Conservation (phyloP, 2,888 invertebrate species). For the Coecobrya sp. region DNA sequence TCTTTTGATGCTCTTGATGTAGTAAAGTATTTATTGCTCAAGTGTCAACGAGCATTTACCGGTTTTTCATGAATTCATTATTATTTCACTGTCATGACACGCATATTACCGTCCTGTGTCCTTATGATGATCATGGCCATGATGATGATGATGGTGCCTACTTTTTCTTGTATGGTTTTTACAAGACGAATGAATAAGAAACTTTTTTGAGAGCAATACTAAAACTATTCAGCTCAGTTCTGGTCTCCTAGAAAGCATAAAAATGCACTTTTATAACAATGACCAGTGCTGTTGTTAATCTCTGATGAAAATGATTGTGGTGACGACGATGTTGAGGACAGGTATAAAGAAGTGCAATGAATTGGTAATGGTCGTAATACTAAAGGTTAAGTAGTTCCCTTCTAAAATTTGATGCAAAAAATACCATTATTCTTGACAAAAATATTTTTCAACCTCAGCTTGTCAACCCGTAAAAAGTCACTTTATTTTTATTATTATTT, state of each 20-base stretch:
- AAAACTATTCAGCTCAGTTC: neutral
- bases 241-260: slow-evolving; percentile 56
- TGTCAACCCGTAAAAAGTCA: slow-evolving; percentile 44
- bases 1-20: neutral
- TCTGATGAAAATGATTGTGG: neutral
- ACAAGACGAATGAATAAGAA: neutral
- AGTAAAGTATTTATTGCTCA: slow-evolving; percentile 73
- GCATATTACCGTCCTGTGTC: slow-evolving; percentile 38
- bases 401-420: slow-evolving; percentile 56
- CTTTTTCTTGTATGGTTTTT: neutral
- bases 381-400: slow-evolving; percentile 39
- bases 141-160: neutral
- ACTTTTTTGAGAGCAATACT: neutral
- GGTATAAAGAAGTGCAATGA: neutral
- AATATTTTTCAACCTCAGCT: slow-evolving; percentile 6
- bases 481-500: slow-evolving; percentile 26
- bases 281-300: slow-evolving; percentile 3
- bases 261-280: slow-evolving; percentile 52
- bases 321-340: slow-evolving; percentile 1
- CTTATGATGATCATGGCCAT: neutral
- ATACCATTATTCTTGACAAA: slow-evolving; percentile 10
- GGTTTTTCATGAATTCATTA: slow-evolving; percentile 81
- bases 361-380: neutral
- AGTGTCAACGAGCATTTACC: slow-evolving; percentile 80
- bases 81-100: slow-evolving; percentile 76